These are phyloP conservation scores for Chaetoderma sp. DNA, from an alignment of 2,888 invertebrate species.

Conservation along the genomic window DNA sequence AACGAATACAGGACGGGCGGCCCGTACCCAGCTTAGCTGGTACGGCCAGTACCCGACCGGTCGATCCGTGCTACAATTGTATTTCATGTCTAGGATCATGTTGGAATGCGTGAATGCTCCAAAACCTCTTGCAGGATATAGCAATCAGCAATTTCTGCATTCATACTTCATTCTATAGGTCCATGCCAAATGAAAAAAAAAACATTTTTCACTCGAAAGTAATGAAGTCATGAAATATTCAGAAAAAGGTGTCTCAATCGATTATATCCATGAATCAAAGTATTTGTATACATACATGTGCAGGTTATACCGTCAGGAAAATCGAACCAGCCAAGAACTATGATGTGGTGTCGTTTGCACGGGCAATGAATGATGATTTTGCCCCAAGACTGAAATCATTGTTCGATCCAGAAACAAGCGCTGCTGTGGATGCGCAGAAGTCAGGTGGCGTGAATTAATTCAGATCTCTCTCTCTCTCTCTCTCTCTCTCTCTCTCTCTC, in stretches of 20 bases:
- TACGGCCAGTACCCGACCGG: too few species aligned
- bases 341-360: slow-evolving; percentile 68
- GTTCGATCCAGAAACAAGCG: slow-evolving; percentile 67
- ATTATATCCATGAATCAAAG: not conserved
- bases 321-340: slow-evolving; percentile 67
- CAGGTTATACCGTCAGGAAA: slow-evolving; percentile 63
- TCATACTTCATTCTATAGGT: not conserved
- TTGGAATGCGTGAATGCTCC: too few species aligned
- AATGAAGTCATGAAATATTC: too few species aligned
- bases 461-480: too few species aligned
- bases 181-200: not conserved
- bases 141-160: not conserved
- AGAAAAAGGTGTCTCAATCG: not conserved
- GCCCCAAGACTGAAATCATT: slow-evolving; percentile 65
- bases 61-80: too few species aligned
- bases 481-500: too few species aligned
- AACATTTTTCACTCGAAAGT: not conserved
- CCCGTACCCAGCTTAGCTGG: too few species aligned
- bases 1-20: too few species aligned
- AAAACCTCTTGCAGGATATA: too few species aligned
- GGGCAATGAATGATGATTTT: slow-evolving; percentile 70
- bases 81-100: too few species aligned
- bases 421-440: slow-evolving; percentile 64
- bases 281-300: not conserved
- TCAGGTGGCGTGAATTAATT: slow-evolving; percentile 63